Conservation (phyloP, 2,888 invertebrate species). For the Scaptomyza flava region DNA sequence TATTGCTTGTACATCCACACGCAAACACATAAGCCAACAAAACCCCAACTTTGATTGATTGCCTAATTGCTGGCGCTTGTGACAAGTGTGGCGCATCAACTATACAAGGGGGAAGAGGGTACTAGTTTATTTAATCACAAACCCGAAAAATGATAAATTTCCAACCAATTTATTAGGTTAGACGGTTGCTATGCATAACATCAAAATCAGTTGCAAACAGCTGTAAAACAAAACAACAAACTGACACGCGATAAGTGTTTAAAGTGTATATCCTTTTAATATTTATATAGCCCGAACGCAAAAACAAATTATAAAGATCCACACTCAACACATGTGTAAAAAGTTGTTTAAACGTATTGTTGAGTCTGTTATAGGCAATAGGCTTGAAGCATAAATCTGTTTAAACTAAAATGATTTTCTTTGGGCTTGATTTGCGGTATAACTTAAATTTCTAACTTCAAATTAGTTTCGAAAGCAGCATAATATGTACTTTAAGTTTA, state of each 20-base stretch:
- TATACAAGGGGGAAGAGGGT: too few relatives aligned
- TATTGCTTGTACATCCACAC: background rate
- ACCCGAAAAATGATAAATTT: background rate
- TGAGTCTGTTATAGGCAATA: background rate
- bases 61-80: slow-evolving; percentile 16
- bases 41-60: slow-evolving; percentile 27
- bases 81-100: background rate
- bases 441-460: background rate
- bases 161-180: slow-evolving; percentile 9
- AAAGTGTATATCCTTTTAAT: background rate
- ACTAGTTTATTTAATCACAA: background rate
- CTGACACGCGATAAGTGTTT: background rate
- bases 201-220: slow-evolving; percentile 32
- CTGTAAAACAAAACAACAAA: slow-evolving; percentile 11
- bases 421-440: background rate
- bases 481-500: background rate
- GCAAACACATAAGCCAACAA: background rate
- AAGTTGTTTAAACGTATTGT: background rate
- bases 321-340: background rate
- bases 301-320: slow-evolving; percentile 15
- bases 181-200: slow-evolving; percentile 3
- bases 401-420: too few relatives aligned
- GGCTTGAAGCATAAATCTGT: too few relatives aligned
- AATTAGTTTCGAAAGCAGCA: background rate
- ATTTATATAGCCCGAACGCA: slow-evolving; percentile 1